Conservation (phyloP, 2,113 vertebrate genomes). For the Typhlomys cinereus region DNA sequence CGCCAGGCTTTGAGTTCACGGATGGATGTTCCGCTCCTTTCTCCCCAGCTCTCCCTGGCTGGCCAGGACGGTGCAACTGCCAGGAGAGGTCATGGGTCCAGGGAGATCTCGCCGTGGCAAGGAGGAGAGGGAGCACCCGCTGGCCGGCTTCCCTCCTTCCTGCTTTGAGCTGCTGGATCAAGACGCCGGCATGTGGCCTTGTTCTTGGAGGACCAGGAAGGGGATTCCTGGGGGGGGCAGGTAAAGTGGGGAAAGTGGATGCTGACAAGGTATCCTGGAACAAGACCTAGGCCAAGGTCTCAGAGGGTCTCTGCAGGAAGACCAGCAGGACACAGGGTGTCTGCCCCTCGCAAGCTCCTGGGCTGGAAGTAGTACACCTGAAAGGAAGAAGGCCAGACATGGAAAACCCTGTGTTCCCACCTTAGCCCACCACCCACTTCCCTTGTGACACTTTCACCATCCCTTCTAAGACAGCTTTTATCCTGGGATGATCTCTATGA, state of each 20-base stretch:
- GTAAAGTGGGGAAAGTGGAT: accelerated
- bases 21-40: not conserved
- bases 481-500: not conserved
- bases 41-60: not conserved
- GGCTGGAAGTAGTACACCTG: not conserved
- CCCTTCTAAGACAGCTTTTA: not conserved
- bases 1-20: not conserved
- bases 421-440: not conserved
- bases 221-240: not conserved
- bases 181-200: not conserved
- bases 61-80: too few species aligned
- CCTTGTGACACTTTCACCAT: not conserved
- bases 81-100: not conserved
- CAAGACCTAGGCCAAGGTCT: not conserved
- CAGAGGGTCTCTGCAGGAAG: not conserved
- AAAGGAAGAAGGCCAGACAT: not conserved
- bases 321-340: not conserved
- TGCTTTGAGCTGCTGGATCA: too few species aligned
- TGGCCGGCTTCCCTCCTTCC: not conserved
- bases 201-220: not conserved
- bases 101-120: not conserved
- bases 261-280: not conserved
- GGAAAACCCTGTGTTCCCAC: accelerated
- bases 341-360: not conserved
- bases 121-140: not conserved